Percentiles rank a stretch among this genome's conserved stretches.
Evolutionary conservation across 2,113 vertebrate genomes (phyloP).

Genomic region (Onychostoma macrolepis): DNA sequence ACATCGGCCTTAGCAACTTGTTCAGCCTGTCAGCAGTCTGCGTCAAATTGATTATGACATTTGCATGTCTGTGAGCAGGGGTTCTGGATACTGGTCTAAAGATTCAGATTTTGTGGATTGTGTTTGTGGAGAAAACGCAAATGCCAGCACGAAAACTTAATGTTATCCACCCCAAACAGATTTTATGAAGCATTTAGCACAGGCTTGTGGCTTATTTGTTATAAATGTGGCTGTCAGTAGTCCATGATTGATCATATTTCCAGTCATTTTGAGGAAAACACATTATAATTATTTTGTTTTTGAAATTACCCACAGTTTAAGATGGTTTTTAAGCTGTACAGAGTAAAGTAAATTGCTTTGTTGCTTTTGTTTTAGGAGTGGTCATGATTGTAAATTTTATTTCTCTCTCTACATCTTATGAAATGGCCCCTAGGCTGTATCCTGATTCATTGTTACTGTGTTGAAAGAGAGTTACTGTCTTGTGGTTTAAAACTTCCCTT

Average conservation of each 20-base stretch:
- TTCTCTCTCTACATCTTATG: background rate
- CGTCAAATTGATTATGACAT: background rate
- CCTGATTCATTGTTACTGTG: constrained; percentile 26
- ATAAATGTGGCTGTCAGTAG: background rate
- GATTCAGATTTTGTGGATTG: background rate
- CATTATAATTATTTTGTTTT: background rate
- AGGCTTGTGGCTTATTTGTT: background rate
- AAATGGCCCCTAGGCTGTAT: background rate
- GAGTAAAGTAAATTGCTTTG: background rate
- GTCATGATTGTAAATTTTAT: constrained; percentile 7
- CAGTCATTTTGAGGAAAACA: background rate
- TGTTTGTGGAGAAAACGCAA: background rate
- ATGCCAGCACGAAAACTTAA: background rate
- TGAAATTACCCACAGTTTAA: background rate
- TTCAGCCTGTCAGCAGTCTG: background rate
- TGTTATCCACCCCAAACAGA: background rate
- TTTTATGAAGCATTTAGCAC: background rate
- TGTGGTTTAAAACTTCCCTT: constrained; percentile 6
- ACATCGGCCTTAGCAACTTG: background rate
- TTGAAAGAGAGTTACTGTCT: background rate
- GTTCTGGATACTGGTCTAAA: background rate
- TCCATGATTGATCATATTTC: background rate
- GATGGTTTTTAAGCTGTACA: background rate
- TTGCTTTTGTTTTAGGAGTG: constrained; percentile 13
- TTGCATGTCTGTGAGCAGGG: background rate